These are phyloP conservation scores for Ascidia mentula DNA, from an alignment of 23 tunicate species.

Conservation along the genomic window DNA sequence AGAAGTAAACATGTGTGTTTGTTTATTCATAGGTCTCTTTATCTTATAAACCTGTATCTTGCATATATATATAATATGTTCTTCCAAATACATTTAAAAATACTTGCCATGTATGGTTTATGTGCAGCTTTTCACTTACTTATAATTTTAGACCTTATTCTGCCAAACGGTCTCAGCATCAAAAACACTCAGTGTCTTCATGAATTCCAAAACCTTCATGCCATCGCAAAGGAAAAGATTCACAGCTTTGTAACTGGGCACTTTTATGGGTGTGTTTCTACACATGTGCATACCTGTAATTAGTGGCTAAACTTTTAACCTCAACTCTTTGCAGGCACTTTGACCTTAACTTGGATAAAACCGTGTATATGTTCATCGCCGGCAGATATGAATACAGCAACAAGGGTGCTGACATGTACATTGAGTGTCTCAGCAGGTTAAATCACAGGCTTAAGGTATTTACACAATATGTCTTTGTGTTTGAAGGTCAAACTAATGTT, in stretches of 20 bases:
- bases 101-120: too few species aligned
- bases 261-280: conserved; percentile 74
- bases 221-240: conserved; percentile 91
- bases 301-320: too few species aligned
- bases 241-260: conserved; percentile 96
- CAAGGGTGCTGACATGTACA: conserved; percentile 96
- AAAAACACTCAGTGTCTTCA: conserved; percentile 92
- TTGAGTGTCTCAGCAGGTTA: conserved; percentile 82
- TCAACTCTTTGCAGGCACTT: conserved; percentile 74
- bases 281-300: neutral
- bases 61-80: neutral
- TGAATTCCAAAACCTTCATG: conserved; percentile 95
- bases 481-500: too few species aligned
- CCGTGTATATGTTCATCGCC: conserved; percentile 94
- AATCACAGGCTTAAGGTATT: conserved; percentile 84
- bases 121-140: too few species aligned
- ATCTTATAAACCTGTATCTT: too few species aligned
- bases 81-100: neutral
- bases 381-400: conserved; percentile 97
- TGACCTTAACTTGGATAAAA: conserved; percentile 97
- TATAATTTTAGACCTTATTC: conserved; percentile 71
- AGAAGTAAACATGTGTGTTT: too few species aligned
- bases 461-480: neutral
- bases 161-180: conserved; percentile 91
- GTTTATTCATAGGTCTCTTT: too few species aligned